Percentiles rank a stretch among this genome's conserved stretches.
These are phyloP conservation scores for Gobiocypris rarus DNA, from an alignment of 2,113 vertebrate genomes.

Conservation along the genomic window DNA sequence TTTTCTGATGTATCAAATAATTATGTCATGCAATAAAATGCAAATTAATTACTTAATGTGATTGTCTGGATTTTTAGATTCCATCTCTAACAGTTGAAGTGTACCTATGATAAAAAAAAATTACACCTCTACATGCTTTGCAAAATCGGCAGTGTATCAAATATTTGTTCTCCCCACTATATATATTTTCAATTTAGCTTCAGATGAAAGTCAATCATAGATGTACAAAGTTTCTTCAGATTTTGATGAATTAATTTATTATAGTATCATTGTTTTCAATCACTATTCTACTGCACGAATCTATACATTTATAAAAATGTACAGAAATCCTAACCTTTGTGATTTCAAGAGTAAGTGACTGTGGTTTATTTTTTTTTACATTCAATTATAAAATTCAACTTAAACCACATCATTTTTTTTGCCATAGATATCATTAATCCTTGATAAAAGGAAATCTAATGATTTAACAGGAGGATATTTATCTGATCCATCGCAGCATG, in stretches of 20 bases:
- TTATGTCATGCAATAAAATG: no score
- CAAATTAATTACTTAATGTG: no score
- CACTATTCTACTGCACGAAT: no score
- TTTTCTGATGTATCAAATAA: no score
- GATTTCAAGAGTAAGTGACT: not conserved
- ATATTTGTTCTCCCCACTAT: no score
- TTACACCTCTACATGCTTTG: no score
- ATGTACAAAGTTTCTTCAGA: not conserved
- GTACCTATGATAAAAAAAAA: no score
- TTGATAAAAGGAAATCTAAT: conserved; percentile 57
- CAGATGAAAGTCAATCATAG: not conserved
- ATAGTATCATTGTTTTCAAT: no score
- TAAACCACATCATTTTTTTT: not conserved
- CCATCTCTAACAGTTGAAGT: no score
- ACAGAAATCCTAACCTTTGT: not conserved
- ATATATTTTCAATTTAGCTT: not conserved
- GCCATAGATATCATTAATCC: conserved; percentile 57
- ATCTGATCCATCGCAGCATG: conserved; percentile 69
- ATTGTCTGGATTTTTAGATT: no score
- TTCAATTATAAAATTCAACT: not conserved
- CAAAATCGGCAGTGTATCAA: no score
- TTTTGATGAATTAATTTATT: not conserved
- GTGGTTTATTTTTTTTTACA: not conserved
- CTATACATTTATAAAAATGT: not conserved
- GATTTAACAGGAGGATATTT: conserved; percentile 70